These are phyloP conservation scores for Orchesella cincta DNA, from an alignment of 1,140 invertebrate species.

Conservation along the genomic window DNA sequence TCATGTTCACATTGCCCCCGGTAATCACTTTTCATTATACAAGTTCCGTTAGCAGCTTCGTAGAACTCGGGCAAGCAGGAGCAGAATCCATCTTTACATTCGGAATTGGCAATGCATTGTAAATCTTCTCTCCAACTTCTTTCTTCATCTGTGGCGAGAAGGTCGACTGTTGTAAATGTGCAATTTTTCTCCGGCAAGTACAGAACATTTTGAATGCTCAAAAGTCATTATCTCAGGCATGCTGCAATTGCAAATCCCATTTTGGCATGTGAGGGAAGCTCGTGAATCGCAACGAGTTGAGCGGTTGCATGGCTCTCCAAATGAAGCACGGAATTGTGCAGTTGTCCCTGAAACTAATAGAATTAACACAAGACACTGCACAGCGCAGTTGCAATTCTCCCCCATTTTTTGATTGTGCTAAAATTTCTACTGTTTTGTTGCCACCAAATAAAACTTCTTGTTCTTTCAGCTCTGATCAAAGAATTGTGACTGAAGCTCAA, in stretches of 20 bases:
- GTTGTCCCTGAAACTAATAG: no score
- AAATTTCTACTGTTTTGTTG: no score
- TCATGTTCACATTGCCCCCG: no score
- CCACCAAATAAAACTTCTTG: no score
- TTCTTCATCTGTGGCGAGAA: not conserved
- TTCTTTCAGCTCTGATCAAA: no score
- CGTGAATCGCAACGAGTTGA: not conserved
- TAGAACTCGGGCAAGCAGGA: not conserved
- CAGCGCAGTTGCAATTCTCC: no score
- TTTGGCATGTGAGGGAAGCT: not conserved
- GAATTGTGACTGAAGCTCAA: no score
- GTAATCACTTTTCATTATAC: not conserved
- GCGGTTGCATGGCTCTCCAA: not conserved
- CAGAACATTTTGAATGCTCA: not conserved
- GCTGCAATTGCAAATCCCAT: not conserved
- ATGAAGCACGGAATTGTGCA: not conserved
- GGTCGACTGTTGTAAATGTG: not conserved
- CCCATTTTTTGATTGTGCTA: no score
- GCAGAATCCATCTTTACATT: not conserved
- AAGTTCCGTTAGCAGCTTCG: slow-evolving; percentile 12
- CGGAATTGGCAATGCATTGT: not conserved
- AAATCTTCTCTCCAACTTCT: slow-evolving; percentile 9
- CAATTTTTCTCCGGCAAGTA: not conserved
- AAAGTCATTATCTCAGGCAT: not conserved
- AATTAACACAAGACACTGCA: no score